phyloP scores from a whole-genome alignment of 1,140 invertebrate genomes.

The Papilio polytes region DNA sequence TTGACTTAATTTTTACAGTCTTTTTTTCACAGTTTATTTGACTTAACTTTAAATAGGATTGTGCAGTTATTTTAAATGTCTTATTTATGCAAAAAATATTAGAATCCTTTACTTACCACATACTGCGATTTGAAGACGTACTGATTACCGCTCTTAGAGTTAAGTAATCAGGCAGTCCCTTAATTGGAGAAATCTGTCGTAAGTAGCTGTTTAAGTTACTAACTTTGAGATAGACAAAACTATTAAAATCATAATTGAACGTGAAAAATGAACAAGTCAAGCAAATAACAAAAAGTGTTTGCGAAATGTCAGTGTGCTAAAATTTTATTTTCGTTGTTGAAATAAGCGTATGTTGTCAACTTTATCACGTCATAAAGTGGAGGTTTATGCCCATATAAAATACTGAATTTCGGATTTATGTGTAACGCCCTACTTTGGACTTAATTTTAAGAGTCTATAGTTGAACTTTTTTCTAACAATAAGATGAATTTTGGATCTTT shows the following conservation, averaged over 20 bases:
- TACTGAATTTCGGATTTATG: background rate
- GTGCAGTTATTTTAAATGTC: too few relatives aligned
- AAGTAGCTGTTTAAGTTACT: too few relatives aligned
- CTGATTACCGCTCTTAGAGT: too few relatives aligned
- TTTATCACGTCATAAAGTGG: slow-evolving; percentile 22
- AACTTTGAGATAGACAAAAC: background rate
- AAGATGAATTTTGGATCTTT: too few relatives aligned
- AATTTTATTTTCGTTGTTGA: slow-evolving; percentile 16
- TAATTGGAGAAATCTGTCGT: too few relatives aligned
- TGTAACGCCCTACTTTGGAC: background rate
- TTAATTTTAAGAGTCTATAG: background rate
- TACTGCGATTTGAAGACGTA: too few relatives aligned
- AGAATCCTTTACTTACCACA: too few relatives aligned
- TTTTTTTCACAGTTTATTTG: background rate
- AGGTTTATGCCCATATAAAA: slow-evolving; percentile 15
- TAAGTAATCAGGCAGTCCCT: too few relatives aligned
- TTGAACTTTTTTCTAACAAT: background rate
- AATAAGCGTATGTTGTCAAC: slow-evolving; percentile 14
- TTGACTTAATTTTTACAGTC: background rate
- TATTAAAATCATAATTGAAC: background rate
- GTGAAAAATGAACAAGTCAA: background rate
- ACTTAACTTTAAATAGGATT: background rate
- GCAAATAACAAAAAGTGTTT: background rate
- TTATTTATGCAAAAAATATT: too few relatives aligned
- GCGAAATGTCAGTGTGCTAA: slow-evolving; percentile 14